Percentiles rank a stretch among this genome's conserved stretches.
Conservation (phyloP, 2,888 invertebrate species). For the Tetranychus truncatus region DNA sequence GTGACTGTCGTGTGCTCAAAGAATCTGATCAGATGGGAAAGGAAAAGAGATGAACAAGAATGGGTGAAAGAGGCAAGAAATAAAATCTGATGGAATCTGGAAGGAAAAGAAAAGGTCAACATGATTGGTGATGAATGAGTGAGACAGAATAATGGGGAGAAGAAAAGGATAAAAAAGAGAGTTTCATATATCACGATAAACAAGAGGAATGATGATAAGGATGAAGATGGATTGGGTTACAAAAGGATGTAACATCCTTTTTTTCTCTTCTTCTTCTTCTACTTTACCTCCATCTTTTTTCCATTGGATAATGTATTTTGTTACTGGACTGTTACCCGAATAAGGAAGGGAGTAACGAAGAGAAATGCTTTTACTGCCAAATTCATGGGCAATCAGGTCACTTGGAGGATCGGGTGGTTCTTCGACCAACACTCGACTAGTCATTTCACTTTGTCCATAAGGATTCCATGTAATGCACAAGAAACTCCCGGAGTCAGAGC, state of each 20-base stretch:
- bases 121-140: not conserved
- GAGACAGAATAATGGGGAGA: not conserved
- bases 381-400: not conserved
- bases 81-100: not conserved
- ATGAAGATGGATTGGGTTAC: not conserved
- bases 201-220: not conserved
- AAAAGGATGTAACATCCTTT: conserved; percentile 5
- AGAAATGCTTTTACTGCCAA: not conserved
- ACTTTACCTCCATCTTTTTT: conserved; percentile 9
- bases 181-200: not conserved
- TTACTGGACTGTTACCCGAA: conserved; percentile 12
- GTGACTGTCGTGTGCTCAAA: not conserved
- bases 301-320: conserved; percentile 13
- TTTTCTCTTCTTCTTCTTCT: conserved; percentile 1
- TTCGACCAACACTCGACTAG: conserved; percentile 12
- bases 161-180: not conserved
- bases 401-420: conserved; percentile 14
- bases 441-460: conserved; percentile 13
- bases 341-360: conserved; percentile 8
- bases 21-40: not conserved
- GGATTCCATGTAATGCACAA: conserved; percentile 72
- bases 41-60: not conserved
- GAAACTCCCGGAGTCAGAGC: conserved; percentile 46
- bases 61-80: not conserved
- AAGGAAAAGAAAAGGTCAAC: not conserved